Base-by-base conservation (phyloP, 2,888 invertebrate genomes). In the Chloromyia formosa region DNA sequence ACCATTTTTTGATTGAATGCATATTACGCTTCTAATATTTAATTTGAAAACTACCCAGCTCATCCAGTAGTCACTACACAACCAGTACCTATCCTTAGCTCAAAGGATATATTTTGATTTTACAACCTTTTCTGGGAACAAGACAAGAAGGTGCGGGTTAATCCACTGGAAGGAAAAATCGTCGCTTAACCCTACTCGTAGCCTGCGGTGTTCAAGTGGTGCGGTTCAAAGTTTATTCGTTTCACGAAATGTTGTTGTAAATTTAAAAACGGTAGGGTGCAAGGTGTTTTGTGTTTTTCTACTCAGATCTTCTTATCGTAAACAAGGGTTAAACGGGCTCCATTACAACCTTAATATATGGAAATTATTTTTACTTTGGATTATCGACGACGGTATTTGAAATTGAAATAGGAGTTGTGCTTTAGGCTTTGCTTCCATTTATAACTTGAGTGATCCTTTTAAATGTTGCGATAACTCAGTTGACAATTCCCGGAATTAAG, bases 1-100 rank as follows among this genome's bases (percentile, higher is more conserved):
- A 66, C 3, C 45, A 45, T 22, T 66, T 35, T 66, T 49, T 66
- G 66, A 66, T 66, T 66, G 66, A 66, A 66, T 23, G 35, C 14
- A 22, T 42, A 49, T 42, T 66, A 66, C 20, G 45, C 45, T 66
- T 49, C 45, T 4, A 16, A 66, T 23, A 49, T 22, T 18, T 14
- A 16, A 18, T 42, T 64, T 10, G 35, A 18, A 22, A 12, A 16
- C n/a, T 20, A 12, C 7, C 2, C 27, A 35, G 27, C 12, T 49
- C 16, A 3, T n/a, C 14, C 12, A 12, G 49, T 49, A 49, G 12
- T 12, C 3, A 49, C 49, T 49, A n/a, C 16, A 12, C 16, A 49
- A n/a, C 49, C n/a, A n/a, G n/a, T n/a, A n/a, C n/a, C 2, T 49
- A 49, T 49, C 12, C 49, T 49, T 3, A n/a, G 10, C 20, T 22